Evolutionary conservation across 2,797 vertebrate genomes (phyloP).

Genomic region (Tolypeutes matacus): DNA sequence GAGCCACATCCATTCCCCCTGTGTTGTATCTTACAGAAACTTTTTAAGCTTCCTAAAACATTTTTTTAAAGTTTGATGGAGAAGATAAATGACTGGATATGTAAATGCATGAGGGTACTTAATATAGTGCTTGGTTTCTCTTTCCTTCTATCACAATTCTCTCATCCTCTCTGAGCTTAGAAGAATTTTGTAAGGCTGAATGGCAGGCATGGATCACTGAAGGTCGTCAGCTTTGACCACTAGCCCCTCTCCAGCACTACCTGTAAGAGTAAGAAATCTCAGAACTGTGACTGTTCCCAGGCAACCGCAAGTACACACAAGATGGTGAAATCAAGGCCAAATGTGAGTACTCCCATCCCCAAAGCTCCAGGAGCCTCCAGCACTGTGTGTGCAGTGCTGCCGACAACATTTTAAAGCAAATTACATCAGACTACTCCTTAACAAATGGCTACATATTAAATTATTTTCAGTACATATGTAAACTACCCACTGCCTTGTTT

Average conservation of each 20-base stretch:
- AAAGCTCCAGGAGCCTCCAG: not conserved
- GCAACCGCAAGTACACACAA: not conserved
- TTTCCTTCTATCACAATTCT: not conserved
- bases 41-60: constrained; percentile 15
- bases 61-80: not conserved
- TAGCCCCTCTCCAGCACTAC: not conserved
- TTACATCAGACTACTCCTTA: not conserved
- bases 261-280: not conserved
- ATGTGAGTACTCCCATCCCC: not conserved
- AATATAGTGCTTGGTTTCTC: not conserved
- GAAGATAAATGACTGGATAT: not conserved
- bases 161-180: not conserved
- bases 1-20: too few relatives aligned
- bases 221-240: not conserved
- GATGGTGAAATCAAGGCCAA: not conserved
- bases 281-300: not conserved
- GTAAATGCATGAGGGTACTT: not conserved
- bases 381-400: not conserved
- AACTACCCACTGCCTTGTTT: not conserved
- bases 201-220: not conserved
- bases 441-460: not conserved
- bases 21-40: not conserved
- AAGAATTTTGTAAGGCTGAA: not conserved
- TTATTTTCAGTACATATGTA: not conserved
- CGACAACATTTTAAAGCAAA: constrained; percentile 17